Percentiles rank a stretch among this genome's conserved stretches.
phyloP scores from a whole-genome alignment of 2,888 invertebrate genomes.

The Mamestra brassicae region DNA sequence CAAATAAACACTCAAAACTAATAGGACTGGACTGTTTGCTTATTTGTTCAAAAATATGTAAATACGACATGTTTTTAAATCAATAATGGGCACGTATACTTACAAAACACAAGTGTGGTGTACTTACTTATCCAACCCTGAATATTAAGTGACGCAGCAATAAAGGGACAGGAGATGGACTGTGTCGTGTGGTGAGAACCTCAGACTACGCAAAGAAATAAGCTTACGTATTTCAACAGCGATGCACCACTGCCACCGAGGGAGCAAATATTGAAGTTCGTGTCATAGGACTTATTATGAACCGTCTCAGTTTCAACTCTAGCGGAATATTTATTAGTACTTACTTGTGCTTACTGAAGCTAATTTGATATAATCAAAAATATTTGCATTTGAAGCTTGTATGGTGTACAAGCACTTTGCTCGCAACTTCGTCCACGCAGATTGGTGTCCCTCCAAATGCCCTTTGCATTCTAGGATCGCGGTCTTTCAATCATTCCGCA shows the following conservation, averaged over 20 bases:
- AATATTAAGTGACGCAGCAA: neutral
- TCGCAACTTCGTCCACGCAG: no score
- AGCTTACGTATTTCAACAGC: neutral
- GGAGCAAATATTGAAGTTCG: neutral
- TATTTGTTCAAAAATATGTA: neutral
- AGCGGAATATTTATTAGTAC: no score
- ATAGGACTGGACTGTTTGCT: neutral
- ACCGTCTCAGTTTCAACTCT: neutral
- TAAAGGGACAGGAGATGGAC: neutral
- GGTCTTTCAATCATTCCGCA: no score
- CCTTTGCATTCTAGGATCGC: no score
- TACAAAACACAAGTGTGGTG: neutral
- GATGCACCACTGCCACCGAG: neutral
- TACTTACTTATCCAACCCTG: neutral
- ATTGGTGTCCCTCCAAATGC: no score
- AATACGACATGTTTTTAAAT: neutral
- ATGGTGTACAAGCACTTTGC: no score
- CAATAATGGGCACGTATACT: neutral
- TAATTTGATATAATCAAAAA: neutral
- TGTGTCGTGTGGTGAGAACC: no score
- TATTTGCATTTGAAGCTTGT: no score
- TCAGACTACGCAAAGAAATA: neutral
- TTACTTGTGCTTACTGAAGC: no score
- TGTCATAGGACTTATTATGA: neutral
- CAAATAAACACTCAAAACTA: neutral